Evolutionary conservation across 2,797 vertebrate genomes (phyloP).

Genomic region (Acridotheres tristis): DNA sequence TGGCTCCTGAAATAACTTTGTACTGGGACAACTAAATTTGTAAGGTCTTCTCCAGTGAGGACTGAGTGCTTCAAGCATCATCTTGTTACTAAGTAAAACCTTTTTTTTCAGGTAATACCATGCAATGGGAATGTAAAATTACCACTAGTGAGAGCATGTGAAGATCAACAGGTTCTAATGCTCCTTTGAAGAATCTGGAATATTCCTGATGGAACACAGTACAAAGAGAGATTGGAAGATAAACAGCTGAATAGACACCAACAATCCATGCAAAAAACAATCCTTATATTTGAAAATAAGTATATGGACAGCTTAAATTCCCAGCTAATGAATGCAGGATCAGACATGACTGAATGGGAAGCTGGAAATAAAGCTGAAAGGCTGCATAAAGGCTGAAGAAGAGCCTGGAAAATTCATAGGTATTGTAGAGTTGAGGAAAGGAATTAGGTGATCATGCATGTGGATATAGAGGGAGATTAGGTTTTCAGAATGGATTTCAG

Average conservation of each 20-base stretch:
- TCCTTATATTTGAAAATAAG: neutral
- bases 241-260: neutral
- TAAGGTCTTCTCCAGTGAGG: neutral
- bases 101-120: neutral
- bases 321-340: neutral
- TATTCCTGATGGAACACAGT: neutral
- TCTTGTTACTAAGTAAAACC: neutral
- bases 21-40: neutral
- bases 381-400: neutral
- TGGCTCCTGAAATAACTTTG: neutral
- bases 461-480: neutral
- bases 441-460: neutral
- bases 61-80: neutral
- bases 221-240: neutral
- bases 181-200: neutral
- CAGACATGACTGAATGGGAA: neutral
- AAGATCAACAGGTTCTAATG: neutral
- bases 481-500: neutral
- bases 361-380: neutral
- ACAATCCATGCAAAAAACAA: neutral
- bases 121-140: neutral
- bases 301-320: neutral
- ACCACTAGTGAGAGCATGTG: neutral
- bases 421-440: neutral
- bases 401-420: neutral